These are phyloP conservation scores for Anas platyrhynchos DNA, from an alignment of 2,113 vertebrate genomes.

Conservation along the genomic window DNA sequence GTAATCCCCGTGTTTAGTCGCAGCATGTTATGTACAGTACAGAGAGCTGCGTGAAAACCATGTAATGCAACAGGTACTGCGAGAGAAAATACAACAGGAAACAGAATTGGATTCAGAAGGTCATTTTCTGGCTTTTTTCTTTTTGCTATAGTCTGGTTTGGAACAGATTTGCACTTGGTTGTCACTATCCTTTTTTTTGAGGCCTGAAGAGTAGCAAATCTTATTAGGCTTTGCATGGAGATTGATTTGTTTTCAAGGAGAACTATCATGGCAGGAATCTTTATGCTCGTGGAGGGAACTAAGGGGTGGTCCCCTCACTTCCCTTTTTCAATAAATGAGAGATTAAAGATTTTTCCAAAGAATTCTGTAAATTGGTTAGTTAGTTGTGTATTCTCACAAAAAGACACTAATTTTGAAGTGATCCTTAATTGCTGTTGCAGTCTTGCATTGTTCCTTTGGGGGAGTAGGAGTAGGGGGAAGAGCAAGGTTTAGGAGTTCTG, in stretches of 20 bases:
- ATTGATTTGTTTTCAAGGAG: not conserved
- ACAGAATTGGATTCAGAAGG: not conserved
- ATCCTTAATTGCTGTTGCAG: not conserved
- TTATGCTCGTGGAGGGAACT: not conserved
- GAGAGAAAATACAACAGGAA: not conserved
- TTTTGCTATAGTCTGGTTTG: no score
- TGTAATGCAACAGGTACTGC: not conserved
- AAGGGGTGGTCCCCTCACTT: not conserved
- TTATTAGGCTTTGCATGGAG: not conserved
- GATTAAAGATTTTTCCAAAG: not conserved
- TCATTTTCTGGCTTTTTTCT: not conserved
- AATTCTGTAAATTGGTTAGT: not conserved
- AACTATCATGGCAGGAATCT: not conserved
- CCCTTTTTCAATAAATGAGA: not conserved
- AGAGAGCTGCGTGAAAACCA: not conserved
- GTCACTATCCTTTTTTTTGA: not conserved
- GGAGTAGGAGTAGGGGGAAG: not conserved
- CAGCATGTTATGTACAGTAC: not conserved
- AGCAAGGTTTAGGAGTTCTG: not conserved
- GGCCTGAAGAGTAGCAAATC: not conserved
- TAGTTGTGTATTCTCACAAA: not conserved
- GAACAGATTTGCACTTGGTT: not conserved
- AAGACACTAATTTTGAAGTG: not conserved
- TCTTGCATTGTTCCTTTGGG: not conserved
- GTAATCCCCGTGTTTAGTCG: not conserved